Evolutionary conservation across 1,140 invertebrate genomes (phyloP).

Genomic region (Conus betulinus): DNA sequence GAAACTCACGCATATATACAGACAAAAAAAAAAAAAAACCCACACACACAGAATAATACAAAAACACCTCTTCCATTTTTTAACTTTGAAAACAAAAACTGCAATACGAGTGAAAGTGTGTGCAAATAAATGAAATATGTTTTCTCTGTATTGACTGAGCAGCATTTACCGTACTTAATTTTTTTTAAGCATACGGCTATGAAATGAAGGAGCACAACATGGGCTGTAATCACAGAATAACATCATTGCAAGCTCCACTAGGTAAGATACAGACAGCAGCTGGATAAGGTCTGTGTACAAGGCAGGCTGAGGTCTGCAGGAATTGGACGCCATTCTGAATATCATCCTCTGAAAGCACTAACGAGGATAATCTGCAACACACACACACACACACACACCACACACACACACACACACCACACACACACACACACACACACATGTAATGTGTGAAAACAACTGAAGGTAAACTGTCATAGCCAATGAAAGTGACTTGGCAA

Average conservation of each 20-base stretch:
- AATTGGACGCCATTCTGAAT: neutral
- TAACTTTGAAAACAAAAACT: no score
- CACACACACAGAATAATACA: neutral
- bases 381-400: neutral
- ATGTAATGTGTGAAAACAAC: no score
- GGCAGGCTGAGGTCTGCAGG: neutral
- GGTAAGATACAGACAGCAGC: neutral
- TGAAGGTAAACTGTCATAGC: no score
- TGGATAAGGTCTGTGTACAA: neutral
- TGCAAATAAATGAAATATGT: neutral
- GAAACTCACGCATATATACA: neutral
- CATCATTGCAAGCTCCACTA: neutral
- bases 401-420: neutral
- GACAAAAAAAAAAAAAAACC: neutral
- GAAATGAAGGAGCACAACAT: no score
- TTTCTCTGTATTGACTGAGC: neutral
- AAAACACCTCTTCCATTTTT: neutral
- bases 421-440: no score
- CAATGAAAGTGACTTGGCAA: no score
- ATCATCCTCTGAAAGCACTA: slow-evolving; percentile 1
- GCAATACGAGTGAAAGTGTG: no score
- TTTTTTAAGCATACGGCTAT: neutral
- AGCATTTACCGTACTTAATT: neutral
- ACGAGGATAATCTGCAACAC: slow-evolving; percentile 33
- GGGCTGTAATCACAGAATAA: neutral